These are phyloP conservation scores for Drosophila tani DNA, from an alignment of 1,140 invertebrate genomes.

Conservation along the genomic window DNA sequence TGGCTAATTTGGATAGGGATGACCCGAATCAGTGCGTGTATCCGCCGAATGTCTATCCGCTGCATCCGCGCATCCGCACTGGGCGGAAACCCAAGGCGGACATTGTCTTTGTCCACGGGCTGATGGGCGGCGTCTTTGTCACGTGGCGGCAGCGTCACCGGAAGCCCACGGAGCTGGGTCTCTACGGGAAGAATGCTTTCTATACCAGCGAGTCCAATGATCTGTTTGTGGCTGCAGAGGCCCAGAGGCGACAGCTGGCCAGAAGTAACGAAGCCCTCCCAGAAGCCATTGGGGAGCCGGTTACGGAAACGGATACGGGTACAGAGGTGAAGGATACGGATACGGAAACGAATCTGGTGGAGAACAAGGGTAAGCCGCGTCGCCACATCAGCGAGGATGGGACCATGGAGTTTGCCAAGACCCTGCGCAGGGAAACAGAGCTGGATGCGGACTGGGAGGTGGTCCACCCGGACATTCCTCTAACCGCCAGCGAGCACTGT, in stretches of 20 bases:
- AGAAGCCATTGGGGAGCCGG: no score
- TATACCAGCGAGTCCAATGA: slow-evolving; percentile 81
- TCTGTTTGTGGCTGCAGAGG: slow-evolving; percentile 76
- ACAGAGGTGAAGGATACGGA: no score
- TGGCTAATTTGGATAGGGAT: slow-evolving; percentile 90
- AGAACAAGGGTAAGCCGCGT: slow-evolving; percentile 17
- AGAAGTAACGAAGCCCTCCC: background rate
- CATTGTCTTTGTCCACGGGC: slow-evolving; percentile 92
- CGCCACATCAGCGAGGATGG: slow-evolving; percentile 71
- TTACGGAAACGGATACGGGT: no score
- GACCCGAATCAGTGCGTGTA: slow-evolving; percentile 85
- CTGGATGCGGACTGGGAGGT: slow-evolving; percentile 82
- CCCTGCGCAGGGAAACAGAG: slow-evolving; percentile 63
- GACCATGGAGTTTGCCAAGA: slow-evolving; percentile 80
- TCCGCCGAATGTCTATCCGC: slow-evolving; percentile 88
- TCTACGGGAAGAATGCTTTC: slow-evolving; percentile 83
- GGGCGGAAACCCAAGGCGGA: slow-evolving; percentile 87
- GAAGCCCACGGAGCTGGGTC: slow-evolving; percentile 67
- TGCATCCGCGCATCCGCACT: slow-evolving; percentile 88
- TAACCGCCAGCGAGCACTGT: slow-evolving; percentile 65
- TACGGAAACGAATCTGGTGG: slow-evolving; percentile 38
- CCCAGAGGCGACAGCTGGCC: slow-evolving; percentile 50
- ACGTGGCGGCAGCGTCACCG: slow-evolving; percentile 92
- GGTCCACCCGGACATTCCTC: slow-evolving; percentile 79
- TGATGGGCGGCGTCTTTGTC: slow-evolving; percentile 92